Base-by-base conservation (phyloP, 2,113 vertebrate species). In the Ascaphus truei region DNA sequence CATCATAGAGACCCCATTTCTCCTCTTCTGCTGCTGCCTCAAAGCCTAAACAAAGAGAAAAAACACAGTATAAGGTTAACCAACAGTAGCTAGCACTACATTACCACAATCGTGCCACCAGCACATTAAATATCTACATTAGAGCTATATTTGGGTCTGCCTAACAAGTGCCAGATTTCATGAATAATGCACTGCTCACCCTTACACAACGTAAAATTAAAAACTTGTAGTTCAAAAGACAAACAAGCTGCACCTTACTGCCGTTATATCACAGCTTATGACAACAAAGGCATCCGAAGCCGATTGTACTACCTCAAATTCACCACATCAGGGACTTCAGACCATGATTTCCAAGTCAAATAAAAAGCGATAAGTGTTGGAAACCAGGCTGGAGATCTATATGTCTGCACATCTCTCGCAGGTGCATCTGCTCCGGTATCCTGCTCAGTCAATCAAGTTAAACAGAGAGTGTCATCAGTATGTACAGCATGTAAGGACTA, bases 1-100 rank as follows among this genome's bases (percentile, higher is more conserved):
- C 91, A 93, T 93, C 91, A 93, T 89, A 78, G 91, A 92, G 78
- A 92, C 90, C 83, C 90, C 91, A 88, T 92, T 93, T 89, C 91
- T 92, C 88, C 90, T 89, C 73, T 92, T 92, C 83, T 92, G 90
- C 73, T 93, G 91, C 76, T 93, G 91, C 77, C 91, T 90, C 83
- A 93, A 84, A 84, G 91, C 91, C 91, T 93, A 90, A 47, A 84
- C 84, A 86, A 87, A 90, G 72, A 83, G 76, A 81, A 87, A 86
- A 84, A 85, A 81, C 48, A 73, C 43, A 74, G 81, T 72, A 81
- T 83, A 78, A 77, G 78, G 67, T 74, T 73, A 84, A 83, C 72
- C 78, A 77, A 78, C 60, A 76, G 22, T 53, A 68, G 53, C 55
- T 33, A 39, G 66, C 75, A 81, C 61, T 73, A 78, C 83, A 85